Conservation (phyloP, 2,113 vertebrate genomes). For the Mustelus asterias region DNA sequence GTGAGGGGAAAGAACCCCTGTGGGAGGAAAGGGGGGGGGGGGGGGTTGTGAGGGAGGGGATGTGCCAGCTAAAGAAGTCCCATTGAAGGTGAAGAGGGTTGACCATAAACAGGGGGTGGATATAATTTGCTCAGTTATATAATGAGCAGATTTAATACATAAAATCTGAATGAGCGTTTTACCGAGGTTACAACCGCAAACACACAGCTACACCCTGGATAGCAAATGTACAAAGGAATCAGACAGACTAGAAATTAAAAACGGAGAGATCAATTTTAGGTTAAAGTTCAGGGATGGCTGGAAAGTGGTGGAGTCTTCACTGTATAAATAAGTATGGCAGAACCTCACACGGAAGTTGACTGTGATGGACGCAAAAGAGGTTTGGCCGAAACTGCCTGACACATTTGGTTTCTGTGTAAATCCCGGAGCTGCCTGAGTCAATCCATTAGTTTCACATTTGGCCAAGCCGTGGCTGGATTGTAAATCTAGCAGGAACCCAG, state of each 20-base stretch:
- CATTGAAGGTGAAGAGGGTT: background rate
- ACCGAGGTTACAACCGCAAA: no score
- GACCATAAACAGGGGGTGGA: background rate
- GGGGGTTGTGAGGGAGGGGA: background rate
- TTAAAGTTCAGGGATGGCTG: constrained; percentile 4
- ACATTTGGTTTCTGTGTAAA: background rate
- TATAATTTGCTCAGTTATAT: background rate
- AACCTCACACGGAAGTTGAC: constrained; percentile 15
- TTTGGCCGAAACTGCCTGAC: background rate
- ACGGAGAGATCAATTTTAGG: background rate
- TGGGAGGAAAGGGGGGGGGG: background rate
- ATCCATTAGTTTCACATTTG: constrained; percentile 9
- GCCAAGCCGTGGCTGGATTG: background rate
- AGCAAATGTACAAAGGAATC: background rate
- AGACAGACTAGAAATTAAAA: background rate
- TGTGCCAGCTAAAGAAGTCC: background rate
- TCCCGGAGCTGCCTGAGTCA: background rate
- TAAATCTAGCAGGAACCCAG: background rate
- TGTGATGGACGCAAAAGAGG: constrained; percentile 3
- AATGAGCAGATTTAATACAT: background rate
- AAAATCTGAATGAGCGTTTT: background rate
- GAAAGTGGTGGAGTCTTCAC: background rate
- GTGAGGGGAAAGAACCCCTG: background rate
- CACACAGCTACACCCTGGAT: background rate
- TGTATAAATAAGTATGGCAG: background rate